Evolutionary conservation across 2,888 invertebrate genomes (phyloP).

Genomic region (Chrysomela aeneicollis): DNA sequence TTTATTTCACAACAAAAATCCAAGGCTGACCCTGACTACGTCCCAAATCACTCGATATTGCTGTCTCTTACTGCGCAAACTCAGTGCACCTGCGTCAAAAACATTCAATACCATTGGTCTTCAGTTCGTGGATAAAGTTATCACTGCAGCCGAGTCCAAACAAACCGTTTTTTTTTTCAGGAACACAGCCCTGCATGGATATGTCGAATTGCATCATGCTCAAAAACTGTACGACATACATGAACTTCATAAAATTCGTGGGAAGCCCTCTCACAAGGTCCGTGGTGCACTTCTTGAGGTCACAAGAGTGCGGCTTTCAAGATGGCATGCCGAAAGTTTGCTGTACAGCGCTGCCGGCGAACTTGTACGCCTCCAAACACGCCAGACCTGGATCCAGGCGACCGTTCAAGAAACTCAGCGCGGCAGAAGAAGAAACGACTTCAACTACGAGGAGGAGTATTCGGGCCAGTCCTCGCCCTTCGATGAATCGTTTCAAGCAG

Average conservation of each 20-base stretch:
- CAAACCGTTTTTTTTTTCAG: too few species aligned
- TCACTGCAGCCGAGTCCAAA: too few species aligned
- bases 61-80: too few species aligned
- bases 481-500: conserved; percentile 1
- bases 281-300: conserved; percentile 44
- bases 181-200: conserved; percentile 22
- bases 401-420: conserved; percentile 8
- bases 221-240: conserved; percentile 40
- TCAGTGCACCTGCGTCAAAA: too few species aligned
- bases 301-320: conserved; percentile 50
- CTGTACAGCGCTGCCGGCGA: conserved; percentile 41
- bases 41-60: too few species aligned
- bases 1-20: too few species aligned
- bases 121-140: too few species aligned
- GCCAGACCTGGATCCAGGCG: conserved; percentile 16
- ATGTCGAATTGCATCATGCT: conserved; percentile 35
- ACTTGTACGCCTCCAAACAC: conserved; percentile 19
- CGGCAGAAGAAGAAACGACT: neutral
- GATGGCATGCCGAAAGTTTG: conserved; percentile 49
- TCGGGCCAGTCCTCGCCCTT: conserved; percentile 4
- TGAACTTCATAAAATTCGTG: conserved; percentile 35
- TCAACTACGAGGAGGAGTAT: conserved; percentile 3
- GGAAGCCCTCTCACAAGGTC: conserved; percentile 42
- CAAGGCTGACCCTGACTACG: too few species aligned
- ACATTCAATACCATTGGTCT: too few species aligned